phyloP scores from a whole-genome alignment of 2,888 invertebrate genomes.

The Neuroscelio doddi region DNA sequence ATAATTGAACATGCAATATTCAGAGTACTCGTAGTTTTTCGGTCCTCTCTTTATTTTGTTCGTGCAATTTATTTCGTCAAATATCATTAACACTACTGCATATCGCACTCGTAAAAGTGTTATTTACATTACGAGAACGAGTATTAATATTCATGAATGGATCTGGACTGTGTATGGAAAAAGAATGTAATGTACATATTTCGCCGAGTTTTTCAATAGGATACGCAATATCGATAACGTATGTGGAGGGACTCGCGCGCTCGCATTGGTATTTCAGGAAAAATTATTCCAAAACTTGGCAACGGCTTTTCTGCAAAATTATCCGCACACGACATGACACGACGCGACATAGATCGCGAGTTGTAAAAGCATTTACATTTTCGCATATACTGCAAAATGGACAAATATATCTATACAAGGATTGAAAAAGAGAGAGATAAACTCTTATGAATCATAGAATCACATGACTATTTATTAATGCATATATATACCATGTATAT shows the following conservation, averaged over 20 bases:
- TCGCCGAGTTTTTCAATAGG: constrained; percentile 44
- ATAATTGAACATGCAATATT: constrained; percentile 48
- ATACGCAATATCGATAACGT: constrained; percentile 48
- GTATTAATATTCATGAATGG: constrained; percentile 49
- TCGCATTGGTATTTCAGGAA: constrained; percentile 25
- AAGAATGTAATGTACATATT: constrained; percentile 42
- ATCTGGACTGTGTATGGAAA: constrained; percentile 41
- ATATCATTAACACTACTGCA: constrained; percentile 47
- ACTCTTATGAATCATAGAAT: no score
- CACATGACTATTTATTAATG: no score
- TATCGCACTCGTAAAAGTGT: constrained; percentile 46
- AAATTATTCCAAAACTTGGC: constrained; percentile 26
- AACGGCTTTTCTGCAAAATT: constrained; percentile 14
- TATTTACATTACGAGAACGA: constrained; percentile 47
- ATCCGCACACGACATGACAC: constrained; percentile 15
- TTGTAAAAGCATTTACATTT: constrained; percentile 28
- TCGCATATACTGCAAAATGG: constrained; percentile 16
- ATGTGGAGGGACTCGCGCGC: background rate
- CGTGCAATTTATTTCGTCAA: constrained; percentile 49
- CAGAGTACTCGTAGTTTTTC: constrained; percentile 41
- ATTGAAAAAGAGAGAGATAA: constrained; percentile 14
- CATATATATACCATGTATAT: background rate
- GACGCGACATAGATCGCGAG: constrained; percentile 1
- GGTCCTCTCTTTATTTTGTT: constrained; percentile 44
- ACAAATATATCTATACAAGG: constrained; percentile 25